A percentile compares a stretch with the other conserved stretches of the same genome.
Evolutionary conservation across 1,140 invertebrate genomes (phyloP).

Genomic region (Theocolax elegans): DNA sequence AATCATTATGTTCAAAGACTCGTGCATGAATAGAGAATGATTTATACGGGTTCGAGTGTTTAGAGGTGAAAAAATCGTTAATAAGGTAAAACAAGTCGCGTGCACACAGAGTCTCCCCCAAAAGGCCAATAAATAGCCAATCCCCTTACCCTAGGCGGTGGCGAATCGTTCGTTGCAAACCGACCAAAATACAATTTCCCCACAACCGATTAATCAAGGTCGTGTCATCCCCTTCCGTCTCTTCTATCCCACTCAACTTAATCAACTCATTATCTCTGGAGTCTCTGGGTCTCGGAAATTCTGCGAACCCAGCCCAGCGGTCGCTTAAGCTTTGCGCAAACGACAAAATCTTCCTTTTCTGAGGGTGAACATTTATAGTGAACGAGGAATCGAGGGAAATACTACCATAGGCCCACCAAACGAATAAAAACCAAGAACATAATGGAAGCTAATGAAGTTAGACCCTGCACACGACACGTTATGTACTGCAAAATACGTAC

Average conservation of each 20-base stretch:
- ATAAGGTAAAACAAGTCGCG: too few species aligned
- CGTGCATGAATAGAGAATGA: too few species aligned
- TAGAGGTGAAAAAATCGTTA: too few species aligned
- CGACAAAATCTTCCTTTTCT: background rate
- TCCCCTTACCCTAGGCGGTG: background rate
- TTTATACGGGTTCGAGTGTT: too few species aligned
- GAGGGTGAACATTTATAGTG: background rate
- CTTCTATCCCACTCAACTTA: conserved; percentile 24
- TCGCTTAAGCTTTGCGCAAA: background rate
- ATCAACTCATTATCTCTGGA: conserved; percentile 32
- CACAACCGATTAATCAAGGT: conserved; percentile 18
- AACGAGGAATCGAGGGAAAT: background rate
- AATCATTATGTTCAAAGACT: too few species aligned
- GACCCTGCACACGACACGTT: too few species aligned
- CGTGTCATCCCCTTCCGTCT: background rate
- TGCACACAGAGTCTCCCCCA: conserved; percentile 19
- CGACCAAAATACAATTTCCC: conserved; percentile 29
- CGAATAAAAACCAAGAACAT: background rate
- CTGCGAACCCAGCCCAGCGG: background rate
- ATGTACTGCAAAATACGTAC: too few species aligned
- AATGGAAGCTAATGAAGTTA: background rate
- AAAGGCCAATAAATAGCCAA: conserved; percentile 18
- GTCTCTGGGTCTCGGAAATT: too few species aligned
- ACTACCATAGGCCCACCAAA: background rate
- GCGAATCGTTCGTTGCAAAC: conserved; percentile 1